Evolutionary conservation across 2,888 invertebrate genomes (phyloP).

Genomic region (Volucella inanis): DNA sequence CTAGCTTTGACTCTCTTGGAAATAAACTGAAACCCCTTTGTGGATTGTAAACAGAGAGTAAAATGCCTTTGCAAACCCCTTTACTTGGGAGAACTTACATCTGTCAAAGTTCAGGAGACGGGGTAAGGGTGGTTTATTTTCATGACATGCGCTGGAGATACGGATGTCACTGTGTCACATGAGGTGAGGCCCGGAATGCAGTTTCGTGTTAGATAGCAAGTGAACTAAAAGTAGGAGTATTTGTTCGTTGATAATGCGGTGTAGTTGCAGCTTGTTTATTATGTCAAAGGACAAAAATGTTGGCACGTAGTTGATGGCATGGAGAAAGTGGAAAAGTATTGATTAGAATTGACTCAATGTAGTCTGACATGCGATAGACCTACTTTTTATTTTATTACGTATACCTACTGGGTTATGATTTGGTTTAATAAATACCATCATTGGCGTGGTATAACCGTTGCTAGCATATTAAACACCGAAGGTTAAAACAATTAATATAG

Average conservation of each 20-base stretch:
- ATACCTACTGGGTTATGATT: no score
- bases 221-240: conserved; percentile 31
- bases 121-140: conserved; percentile 11
- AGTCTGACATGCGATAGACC: background rate
- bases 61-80: background rate
- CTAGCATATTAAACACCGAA: no score
- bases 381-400: no score
- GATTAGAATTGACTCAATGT: conserved; percentile 34
- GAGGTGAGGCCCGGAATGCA: conserved; percentile 36
- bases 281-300: conserved; percentile 18
- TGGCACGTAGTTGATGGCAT: conserved; percentile 45
- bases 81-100: background rate
- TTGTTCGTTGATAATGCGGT: conserved; percentile 46
- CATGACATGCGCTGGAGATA: conserved; percentile 34
- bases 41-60: conserved; percentile 67
- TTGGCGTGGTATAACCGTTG: no score
- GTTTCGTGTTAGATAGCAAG: conserved; percentile 46
- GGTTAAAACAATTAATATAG: no score
- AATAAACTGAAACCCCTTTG: background rate
- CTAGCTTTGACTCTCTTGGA: conserved; percentile 6
- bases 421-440: no score
- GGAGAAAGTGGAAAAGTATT: conserved; percentile 58
- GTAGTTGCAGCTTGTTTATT: conserved; percentile 3
- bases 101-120: conserved; percentile 36
- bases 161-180: background rate